Evolutionary conservation across 2,888 invertebrate genomes (phyloP).

Genomic region (Acanthosepion pharaonis): DNA sequence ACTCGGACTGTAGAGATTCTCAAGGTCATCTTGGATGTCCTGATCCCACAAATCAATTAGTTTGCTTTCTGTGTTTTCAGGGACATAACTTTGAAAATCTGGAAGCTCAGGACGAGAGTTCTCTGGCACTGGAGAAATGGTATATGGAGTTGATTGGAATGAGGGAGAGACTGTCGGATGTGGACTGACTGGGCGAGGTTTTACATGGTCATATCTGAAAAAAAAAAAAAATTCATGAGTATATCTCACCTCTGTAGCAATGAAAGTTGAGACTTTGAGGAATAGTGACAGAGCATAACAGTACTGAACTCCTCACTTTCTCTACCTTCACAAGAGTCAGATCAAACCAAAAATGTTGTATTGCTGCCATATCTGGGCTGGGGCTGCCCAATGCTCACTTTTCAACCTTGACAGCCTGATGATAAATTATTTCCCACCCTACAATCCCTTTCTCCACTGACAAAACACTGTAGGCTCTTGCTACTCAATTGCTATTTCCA

Average conservation of each 20-base stretch:
- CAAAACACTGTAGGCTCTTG: too few relatives aligned
- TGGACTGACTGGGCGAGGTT: background rate
- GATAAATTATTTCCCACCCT: too few relatives aligned
- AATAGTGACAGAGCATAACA: too few relatives aligned
- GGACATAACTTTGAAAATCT: background rate
- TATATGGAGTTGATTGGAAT: background rate
- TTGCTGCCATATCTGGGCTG: too few relatives aligned
- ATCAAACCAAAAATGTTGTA: too few relatives aligned
- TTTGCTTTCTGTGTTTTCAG: background rate
- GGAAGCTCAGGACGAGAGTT: background rate
- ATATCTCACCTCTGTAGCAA: background rate
- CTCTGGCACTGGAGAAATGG: background rate
- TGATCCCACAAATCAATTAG: background rate
- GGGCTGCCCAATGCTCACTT: too few relatives aligned
- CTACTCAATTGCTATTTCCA: too few relatives aligned
- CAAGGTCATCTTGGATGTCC: background rate
- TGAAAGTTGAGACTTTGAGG: too few relatives aligned
- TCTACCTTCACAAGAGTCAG: too few relatives aligned
- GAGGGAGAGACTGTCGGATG: background rate
- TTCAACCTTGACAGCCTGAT: too few relatives aligned
- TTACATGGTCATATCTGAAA: slow-evolving; percentile 38
- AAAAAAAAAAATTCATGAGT: background rate
- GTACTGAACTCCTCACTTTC: too few relatives aligned
- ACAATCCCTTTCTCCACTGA: too few relatives aligned
- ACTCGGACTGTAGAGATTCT: background rate